Base-by-base conservation (phyloP, 2,113 vertebrate genomes). In the Piprites chloris region DNA sequence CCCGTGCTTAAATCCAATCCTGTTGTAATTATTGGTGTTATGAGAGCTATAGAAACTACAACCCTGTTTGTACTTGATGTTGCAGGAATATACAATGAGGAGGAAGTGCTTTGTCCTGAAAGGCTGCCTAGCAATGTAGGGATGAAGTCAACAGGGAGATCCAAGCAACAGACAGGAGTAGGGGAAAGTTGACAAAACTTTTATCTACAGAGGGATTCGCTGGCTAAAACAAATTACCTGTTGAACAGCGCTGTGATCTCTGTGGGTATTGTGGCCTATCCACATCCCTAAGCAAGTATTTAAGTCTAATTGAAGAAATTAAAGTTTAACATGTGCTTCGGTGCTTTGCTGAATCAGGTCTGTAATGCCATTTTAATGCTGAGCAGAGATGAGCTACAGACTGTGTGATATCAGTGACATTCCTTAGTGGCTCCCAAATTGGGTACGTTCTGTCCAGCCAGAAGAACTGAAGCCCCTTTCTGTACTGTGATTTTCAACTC, bases 381-480 rank as follows among this genome's bases (percentile, higher is more conserved):
- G 73, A 55, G 42, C 0, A 17, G 62, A n/a, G 83, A 90, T 9
- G 47, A 84, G 74, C 66, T 85, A 14, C 81, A 56, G 76, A 13
- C 75, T 28, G 12, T 53, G 68, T 77, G 75, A 39, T 23, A 68
- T 20, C 86, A n/a, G 47, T 77, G 61, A 72, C 77, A 85, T 95
- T 94, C 87, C 73, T 55, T n/a, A 87, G 74, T 12, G 5, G 24
- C 37, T 92, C 80, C 85, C 83, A 71, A 66, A 61, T 2, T 41
- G 78, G 72, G 87, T 63, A 92, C 52, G 0, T 59, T 37, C 7
- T 94, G 93, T 96, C 67, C 92, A 76, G 87, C 81, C 86, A 94
- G 78, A 84, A 90, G 83, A 94, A 97, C 96, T 97, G 92, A 97
- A 96, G 90, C 87, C 62, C 90, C 87, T 96, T 97, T 97, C 89